Conservation (phyloP, 64 coral and sea anemone genomes). For the Dendronephthya gigantea region DNA sequence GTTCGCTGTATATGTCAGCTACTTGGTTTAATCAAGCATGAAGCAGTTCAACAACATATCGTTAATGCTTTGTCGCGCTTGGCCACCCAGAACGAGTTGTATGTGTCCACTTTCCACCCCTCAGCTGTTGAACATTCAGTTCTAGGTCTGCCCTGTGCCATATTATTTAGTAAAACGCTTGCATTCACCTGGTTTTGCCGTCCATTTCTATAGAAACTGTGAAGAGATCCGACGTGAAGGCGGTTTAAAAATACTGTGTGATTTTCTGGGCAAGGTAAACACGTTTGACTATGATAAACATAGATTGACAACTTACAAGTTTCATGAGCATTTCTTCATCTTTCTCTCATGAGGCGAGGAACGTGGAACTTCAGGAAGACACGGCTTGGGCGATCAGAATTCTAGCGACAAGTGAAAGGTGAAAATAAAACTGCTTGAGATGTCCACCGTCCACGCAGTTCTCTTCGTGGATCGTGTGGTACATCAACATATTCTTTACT, state of each 20-base stretch:
- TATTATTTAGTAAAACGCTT: too few relatives aligned
- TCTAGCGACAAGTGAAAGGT: constrained; percentile 69
- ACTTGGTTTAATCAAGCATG: constrained; percentile 52
- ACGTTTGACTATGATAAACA: background rate
- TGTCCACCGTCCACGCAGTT: background rate
- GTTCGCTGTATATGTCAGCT: constrained; percentile 58
- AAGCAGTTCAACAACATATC: constrained; percentile 53
- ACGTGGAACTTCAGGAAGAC: constrained; percentile 44
- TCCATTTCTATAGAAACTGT: constrained; percentile 49
- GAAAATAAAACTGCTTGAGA: background rate
- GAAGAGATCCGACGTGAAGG: constrained; percentile 69
- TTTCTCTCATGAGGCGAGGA: constrained; percentile 22
- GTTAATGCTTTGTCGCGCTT: constrained; percentile 50
- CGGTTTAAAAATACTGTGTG: constrained; percentile 68
- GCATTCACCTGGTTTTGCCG: background rate
- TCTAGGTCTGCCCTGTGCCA: too few relatives aligned
- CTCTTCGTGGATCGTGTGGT: background rate
- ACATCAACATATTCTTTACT: background rate
- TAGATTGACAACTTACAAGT: background rate
- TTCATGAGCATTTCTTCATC: background rate
- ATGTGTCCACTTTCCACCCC: too few relatives aligned
- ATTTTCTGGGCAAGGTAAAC: constrained; percentile 66
- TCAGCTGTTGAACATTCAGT: too few relatives aligned
- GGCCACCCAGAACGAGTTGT: constrained; percentile 60
- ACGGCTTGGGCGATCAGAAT: constrained; percentile 77